Percentiles rank a stretch among this genome's conserved stretches.
Conservation (phyloP, 2,888 invertebrate species). For the Caenorhabditis wallacei region DNA sequence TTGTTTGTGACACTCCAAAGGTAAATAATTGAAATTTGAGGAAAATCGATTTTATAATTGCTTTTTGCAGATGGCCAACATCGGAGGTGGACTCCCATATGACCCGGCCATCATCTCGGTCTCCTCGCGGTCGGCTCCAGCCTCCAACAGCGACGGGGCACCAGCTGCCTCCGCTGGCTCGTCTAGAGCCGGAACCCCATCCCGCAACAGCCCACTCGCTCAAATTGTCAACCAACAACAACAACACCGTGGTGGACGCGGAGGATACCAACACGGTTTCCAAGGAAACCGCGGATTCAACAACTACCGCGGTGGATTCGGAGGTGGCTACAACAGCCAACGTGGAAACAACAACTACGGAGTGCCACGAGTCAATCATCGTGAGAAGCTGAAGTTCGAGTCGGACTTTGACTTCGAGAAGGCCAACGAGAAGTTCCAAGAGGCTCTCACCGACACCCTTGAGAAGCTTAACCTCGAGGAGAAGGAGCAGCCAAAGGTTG, state of each 20-base stretch:
- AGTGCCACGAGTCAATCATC: slow-evolving; percentile 68
- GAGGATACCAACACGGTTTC: slow-evolving; percentile 55
- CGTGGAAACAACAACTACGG: slow-evolving; percentile 66
- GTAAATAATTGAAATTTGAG: slow-evolving; percentile 27
- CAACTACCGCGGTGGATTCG: slow-evolving; percentile 68
- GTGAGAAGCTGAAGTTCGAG: slow-evolving; percentile 81
- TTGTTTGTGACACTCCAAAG: slow-evolving; percentile 91
- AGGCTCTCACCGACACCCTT: slow-evolving; percentile 72
- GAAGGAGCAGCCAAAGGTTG: slow-evolving; percentile 65
- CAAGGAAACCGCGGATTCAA: slow-evolving; percentile 53
- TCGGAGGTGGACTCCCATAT: slow-evolving; percentile 87
- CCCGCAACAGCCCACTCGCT: slow-evolving; percentile 63
- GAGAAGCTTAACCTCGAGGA: slow-evolving; percentile 67
- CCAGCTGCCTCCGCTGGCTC: slow-evolving; percentile 69
- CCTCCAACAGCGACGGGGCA: slow-evolving; percentile 53
- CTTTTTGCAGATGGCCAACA: slow-evolving; percentile 57
- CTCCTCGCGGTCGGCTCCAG: slow-evolving; percentile 77
- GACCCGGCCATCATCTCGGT: slow-evolving; percentile 98
- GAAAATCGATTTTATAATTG: background rate
- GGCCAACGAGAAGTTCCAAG: slow-evolving; percentile 96
- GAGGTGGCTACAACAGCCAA: slow-evolving; percentile 63
- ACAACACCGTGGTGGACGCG: slow-evolving; percentile 67
- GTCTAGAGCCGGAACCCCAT: slow-evolving; percentile 73
- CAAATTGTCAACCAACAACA: slow-evolving; percentile 54
- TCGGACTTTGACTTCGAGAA: slow-evolving; percentile 97